Evolutionary conservation across 2,888 invertebrate genomes (phyloP).

Genomic region (Ariolimax columbianus): DNA sequence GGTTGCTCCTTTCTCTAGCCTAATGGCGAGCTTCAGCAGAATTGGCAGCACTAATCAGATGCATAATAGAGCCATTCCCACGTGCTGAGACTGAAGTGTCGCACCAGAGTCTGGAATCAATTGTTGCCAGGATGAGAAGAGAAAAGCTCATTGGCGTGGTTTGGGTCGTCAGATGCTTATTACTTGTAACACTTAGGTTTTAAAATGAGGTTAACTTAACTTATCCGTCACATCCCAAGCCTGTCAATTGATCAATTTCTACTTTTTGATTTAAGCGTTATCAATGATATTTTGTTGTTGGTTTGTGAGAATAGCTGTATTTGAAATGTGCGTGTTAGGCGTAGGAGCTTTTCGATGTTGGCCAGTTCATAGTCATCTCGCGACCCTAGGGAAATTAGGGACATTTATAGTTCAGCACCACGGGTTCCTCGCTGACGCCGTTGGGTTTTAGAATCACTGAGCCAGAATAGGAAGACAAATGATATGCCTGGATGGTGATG

Average conservation of each 20-base stretch:
- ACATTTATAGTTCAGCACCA: background rate
- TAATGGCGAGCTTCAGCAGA: constrained; percentile 42
- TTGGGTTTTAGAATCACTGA: constrained; percentile 1
- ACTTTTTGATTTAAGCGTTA: constrained; percentile 20
- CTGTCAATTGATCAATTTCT: constrained; percentile 3
- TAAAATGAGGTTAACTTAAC: constrained; percentile 6
- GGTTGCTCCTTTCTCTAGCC: constrained; percentile 38
- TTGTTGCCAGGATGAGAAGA: constrained; percentile 34
- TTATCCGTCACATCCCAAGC: constrained; percentile 22
- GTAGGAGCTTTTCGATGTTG: constrained; percentile 23
- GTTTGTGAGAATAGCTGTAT: constrained; percentile 10
- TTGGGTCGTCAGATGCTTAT: constrained; percentile 34
- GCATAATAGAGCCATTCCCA: constrained; percentile 48
- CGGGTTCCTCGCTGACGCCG: background rate
- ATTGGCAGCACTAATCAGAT: constrained; percentile 51
- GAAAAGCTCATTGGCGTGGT: constrained; percentile 36
- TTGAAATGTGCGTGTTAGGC: background rate
- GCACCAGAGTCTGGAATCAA: constrained; percentile 44
- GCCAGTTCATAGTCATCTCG: background rate
- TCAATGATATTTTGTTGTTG: background rate
- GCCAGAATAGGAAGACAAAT: constrained; percentile 23
- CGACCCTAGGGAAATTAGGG: constrained; percentile 29
- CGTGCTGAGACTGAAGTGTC: constrained; percentile 45
- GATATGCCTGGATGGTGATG: background rate
- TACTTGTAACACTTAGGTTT: constrained; percentile 25